Evolutionary conservation across 2,113 vertebrate species (phyloP).

Genomic region (Pitta sordida): DNA sequence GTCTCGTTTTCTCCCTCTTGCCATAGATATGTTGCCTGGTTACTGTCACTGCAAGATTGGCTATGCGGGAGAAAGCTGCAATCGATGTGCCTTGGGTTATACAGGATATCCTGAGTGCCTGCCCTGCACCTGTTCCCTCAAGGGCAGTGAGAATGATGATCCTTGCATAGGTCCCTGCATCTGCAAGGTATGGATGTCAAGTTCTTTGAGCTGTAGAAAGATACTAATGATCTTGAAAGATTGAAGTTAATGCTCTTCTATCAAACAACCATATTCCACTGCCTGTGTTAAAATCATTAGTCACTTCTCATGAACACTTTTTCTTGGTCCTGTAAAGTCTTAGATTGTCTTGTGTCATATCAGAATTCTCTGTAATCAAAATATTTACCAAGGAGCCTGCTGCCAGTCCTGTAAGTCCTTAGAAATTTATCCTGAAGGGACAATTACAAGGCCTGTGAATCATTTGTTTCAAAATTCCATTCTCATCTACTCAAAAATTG

Average conservation of each 20-base stretch:
- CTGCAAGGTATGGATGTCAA: conserved; percentile 78
- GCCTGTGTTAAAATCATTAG: neutral
- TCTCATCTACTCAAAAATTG: neutral
- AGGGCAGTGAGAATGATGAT: conserved; percentile 79
- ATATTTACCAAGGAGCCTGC: neutral
- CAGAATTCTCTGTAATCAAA: neutral
- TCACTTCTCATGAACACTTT: neutral
- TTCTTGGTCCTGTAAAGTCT: neutral
- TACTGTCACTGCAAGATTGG: conserved; percentile 91
- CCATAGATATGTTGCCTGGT: conserved; percentile 81
- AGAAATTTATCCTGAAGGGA: neutral
- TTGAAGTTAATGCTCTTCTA: neutral
- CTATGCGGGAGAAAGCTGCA: conserved; percentile 84
- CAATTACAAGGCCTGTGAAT: neutral
- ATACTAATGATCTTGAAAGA: neutral
- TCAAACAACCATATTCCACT: neutral
- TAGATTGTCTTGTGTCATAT: neutral
- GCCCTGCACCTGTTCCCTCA: conserved; percentile 77
- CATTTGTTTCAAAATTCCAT: neutral
- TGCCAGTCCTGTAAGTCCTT: neutral
- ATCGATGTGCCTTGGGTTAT: conserved; percentile 82
- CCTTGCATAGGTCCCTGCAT: conserved; percentile 80
- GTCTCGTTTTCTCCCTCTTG: neutral
- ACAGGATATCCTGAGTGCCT: conserved; percentile 78
- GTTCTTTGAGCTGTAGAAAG: neutral